Base-by-base conservation (phyloP, 1,140 invertebrate genomes). In the Drosophila sulfurigaster region DNA sequence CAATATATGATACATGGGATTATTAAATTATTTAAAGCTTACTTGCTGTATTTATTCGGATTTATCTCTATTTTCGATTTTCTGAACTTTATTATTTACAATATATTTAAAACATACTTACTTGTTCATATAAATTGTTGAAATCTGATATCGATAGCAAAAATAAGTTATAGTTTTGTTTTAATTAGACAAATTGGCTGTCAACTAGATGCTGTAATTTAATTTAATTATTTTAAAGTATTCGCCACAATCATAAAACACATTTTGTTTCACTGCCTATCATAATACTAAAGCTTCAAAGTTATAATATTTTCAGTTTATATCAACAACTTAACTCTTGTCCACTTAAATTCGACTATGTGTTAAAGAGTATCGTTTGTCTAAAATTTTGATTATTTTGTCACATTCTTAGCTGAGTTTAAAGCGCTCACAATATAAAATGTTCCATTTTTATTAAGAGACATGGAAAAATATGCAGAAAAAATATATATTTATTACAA, bases 401-500 rank as follows among this genome's bases (percentile, higher is more conserved):
- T 13, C 41, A 43, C 41, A 13, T 43, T 43, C 41, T 2, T n/a
- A 13, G 41, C 3, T 1, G n/a, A 13, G 41, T 13, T 43, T 43
- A 43, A 43, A 43, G 41, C 41, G 1, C 13, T 43, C 41, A 5
- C 41, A n/a, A 43, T 13, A 43, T 1, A 13, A 43, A 43, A 6
- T n/a, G n/a, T 43, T 0, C n/a, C 7, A 1, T 43, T 43, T 43
- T 43, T 43, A 5, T 7, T 10, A 10, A 43, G n/a, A 43, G 11
- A 13, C 3, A 43, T 43, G 11, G n/a, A 3, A n/a, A 13, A 13
- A 43, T 13, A 43, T 38, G 32, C 38, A 41, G 7, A 41, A 41
- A 41, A 41, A 11, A 11, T 56, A 11, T 16, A 7, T 57, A 57
- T 59, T 43, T 59, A 59, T 59, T 46, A 28, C 20, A 56, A 66